These are phyloP conservation scores for Stegastes partitus DNA, from an alignment of 2,113 vertebrate species.

Conservation along the genomic window DNA sequence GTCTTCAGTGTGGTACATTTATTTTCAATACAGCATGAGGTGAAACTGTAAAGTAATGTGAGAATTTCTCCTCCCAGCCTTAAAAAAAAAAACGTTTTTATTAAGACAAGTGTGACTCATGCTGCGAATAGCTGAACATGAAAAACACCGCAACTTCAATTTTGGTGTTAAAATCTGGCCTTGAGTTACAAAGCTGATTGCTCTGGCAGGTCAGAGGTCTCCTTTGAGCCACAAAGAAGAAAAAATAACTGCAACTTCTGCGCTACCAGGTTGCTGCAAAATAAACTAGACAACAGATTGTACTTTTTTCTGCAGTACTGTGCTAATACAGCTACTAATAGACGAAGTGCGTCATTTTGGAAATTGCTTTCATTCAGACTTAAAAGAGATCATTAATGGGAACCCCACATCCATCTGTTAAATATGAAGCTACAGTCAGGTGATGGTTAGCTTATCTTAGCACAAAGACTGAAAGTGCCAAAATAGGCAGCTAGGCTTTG, in stretches of 20 bases:
- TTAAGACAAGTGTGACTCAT: conserved; percentile 24
- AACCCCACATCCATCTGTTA: neutral
- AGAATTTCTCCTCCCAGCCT: neutral
- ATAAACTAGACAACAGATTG: neutral
- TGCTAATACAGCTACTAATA: too few relatives aligned
- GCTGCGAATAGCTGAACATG: neutral
- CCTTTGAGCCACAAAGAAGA: neutral
- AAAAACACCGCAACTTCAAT: conserved; percentile 3
- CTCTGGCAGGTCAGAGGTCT: conserved; percentile 1
- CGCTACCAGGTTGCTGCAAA: neutral
- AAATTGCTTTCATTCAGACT: too few relatives aligned
- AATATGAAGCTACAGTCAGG: neutral
- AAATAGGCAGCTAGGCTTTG: too few relatives aligned
- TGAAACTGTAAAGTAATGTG: neutral
- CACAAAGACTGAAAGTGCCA: too few relatives aligned
- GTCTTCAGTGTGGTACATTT: neutral
- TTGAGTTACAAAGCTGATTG: conserved; percentile 1
- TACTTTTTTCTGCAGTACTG: too few relatives aligned
- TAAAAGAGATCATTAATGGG: neutral
- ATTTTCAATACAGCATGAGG: neutral
- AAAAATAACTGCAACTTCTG: neutral
- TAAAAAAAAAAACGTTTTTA: neutral
- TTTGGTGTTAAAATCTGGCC: neutral
- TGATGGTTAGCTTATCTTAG: neutral
- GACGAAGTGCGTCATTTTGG: too few relatives aligned